Conservation (phyloP, 2,113 vertebrate species). For the Cottus gobio region DNA sequence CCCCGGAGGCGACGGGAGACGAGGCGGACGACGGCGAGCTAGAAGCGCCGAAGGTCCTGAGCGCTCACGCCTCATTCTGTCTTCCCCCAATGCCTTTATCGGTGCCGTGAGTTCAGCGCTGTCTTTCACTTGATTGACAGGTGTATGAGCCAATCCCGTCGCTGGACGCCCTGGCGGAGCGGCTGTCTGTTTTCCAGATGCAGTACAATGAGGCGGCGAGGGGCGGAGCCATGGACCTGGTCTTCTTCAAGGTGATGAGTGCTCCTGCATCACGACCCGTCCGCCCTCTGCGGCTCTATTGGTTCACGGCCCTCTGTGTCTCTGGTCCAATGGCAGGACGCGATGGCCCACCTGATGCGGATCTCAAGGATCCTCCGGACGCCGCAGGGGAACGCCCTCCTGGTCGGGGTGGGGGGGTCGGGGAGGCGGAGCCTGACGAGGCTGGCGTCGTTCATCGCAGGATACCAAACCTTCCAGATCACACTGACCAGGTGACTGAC, state of each 20-base stretch:
- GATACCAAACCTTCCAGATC: conserved; percentile 88
- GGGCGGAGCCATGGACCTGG: conserved; percentile 86
- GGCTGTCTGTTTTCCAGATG: conserved; percentile 80
- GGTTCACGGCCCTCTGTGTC: background rate
- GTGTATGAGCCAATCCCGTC: conserved; percentile 87
- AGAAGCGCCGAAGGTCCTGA: conserved; percentile 81
- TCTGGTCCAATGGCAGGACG: conserved; percentile 77
- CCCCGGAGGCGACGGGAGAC: conserved; percentile 83
- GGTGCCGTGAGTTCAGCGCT: too few relatives aligned
- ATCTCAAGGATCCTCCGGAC: conserved; percentile 87
- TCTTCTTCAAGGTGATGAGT: conserved; percentile 83
- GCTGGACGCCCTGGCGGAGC: conserved; percentile 81
- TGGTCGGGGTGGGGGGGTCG: conserved; percentile 89
- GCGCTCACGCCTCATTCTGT: too few relatives aligned
- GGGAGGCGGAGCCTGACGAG: conserved; percentile 89
- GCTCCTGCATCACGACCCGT: too few relatives aligned
- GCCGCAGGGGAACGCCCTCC: conserved; percentile 86
- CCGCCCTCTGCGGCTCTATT: background rate
- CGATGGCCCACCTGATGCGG: conserved; percentile 87
- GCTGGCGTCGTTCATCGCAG: conserved; percentile 86
- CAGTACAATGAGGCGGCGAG: conserved; percentile 87
- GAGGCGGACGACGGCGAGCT: conserved; percentile 83
- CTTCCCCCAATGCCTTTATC: too few relatives aligned
- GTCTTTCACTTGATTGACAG: conserved; percentile 45
- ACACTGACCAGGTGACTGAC: conserved; percentile 83